Evolutionary conservation across 2,888 invertebrate genomes (phyloP).

Genomic region (Mimumesa dahlbomi): DNA sequence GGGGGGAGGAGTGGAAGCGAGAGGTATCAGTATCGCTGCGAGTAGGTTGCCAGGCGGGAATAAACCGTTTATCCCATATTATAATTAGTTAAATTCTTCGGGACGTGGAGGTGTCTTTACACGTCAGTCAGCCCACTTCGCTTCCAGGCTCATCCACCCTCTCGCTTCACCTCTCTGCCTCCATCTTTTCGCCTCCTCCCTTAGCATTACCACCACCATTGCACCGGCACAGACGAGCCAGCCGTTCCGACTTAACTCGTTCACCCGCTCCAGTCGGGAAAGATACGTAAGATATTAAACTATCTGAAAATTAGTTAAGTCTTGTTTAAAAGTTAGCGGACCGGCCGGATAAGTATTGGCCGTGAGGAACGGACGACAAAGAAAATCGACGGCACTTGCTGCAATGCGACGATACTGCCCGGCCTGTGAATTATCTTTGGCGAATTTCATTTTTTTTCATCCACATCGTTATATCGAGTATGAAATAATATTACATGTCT

Average conservation of each 20-base stretch:
- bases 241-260: conserved; percentile 78
- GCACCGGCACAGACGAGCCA: conserved; percentile 66
- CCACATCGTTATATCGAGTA: no score
- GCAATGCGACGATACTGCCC: conserved; percentile 26
- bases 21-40: conserved; percentile 75
- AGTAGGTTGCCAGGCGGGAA: conserved; percentile 77
- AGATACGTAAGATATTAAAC: conserved; percentile 77
- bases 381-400: conserved; percentile 53
- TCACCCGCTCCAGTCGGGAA: conserved; percentile 69
- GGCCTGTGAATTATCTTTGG: background rate
- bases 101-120: conserved; percentile 79
- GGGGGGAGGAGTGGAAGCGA: conserved; percentile 55
- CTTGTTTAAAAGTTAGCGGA: conserved; percentile 77
- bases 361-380: conserved; percentile 34
- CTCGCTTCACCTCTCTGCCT: conserved; percentile 37
- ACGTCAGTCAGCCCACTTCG: conserved; percentile 79
- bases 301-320: conserved; percentile 79
- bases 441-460: no score
- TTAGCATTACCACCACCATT: conserved; percentile 48
- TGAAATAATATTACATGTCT: no score
- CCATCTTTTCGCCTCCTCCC: conserved; percentile 45
- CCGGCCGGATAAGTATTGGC: conserved; percentile 62
- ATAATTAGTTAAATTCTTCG: conserved; percentile 80
- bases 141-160: conserved; percentile 76
- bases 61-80: conserved; percentile 80